These are phyloP conservation scores for Stratiomys singularior DNA, from an alignment of 2,888 invertebrate species.

Conservation along the genomic window DNA sequence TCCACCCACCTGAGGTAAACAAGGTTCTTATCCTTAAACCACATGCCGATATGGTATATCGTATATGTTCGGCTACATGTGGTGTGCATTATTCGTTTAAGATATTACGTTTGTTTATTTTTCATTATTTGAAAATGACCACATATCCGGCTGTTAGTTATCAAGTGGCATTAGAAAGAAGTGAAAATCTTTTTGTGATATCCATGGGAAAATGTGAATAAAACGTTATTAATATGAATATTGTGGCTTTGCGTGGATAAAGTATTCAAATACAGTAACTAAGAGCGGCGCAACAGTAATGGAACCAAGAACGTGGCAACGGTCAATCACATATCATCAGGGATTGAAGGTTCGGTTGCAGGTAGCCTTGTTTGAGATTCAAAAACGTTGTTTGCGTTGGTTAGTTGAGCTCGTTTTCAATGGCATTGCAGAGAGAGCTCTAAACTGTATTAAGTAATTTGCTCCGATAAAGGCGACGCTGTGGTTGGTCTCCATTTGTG, in stretches of 20 bases:
- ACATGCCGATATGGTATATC: too few species aligned
- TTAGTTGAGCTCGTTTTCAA: slow-evolving; percentile 5
- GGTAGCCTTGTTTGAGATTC: too few species aligned
- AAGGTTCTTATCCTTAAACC: too few species aligned
- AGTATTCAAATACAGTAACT: not conserved
- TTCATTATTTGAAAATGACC: too few species aligned
- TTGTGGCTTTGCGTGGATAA: too few species aligned
- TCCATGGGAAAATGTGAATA: not conserved
- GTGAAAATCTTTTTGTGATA: not conserved
- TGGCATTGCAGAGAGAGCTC: not conserved
- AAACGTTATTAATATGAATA: not conserved
- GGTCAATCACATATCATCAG: not conserved
- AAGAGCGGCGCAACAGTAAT: not conserved
- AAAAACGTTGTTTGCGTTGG: not conserved
- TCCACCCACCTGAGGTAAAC: too few species aligned
- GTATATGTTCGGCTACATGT: too few species aligned
- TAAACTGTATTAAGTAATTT: not conserved
- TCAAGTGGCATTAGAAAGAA: too few species aligned
- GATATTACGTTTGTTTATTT: too few species aligned
- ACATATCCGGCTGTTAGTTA: too few species aligned
- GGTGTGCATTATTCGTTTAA: too few species aligned
- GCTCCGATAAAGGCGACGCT: not conserved
- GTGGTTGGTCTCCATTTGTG: slow-evolving; percentile 33
- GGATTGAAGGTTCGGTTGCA: not conserved
- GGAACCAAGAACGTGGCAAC: not conserved